Base-by-base conservation (phyloP, 2,888 invertebrate species). In the Callyntrura guangdongensis region DNA sequence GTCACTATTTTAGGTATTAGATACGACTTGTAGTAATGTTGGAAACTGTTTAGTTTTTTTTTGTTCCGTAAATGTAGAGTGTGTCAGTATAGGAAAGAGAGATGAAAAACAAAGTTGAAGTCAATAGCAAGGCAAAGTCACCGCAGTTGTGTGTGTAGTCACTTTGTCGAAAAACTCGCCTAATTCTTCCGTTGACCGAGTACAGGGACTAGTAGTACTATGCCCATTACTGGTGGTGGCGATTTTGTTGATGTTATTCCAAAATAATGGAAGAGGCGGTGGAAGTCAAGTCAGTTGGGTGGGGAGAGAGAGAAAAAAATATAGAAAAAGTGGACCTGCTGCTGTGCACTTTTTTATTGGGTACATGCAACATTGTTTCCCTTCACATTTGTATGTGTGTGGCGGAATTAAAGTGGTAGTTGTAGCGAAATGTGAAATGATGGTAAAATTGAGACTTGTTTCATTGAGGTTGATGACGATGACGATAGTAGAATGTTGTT, bases 151-250 rank as follows among this genome's bases (percentile, higher is more conserved):
- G 25, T 74, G 17, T 79, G 25, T 56, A 79, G n/a, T 59, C 56
- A 25, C 56, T 79, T 56, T 79, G 79, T 27, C 56, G 79, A 79
- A 79, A 79, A 79, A 79, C n/a, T 53, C n/a, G 79, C 79, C 79
- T 79, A 79, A 79, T 79, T 79, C 25, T 56, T 79, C 79, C 56
- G 36, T 27, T n/a, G 6, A 17, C 59, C 53, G 53, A 53, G 36
- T 36, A 36, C 36, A 6, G 6, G 36, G 2, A 36, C 3, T 36
- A 36, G 36, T 53, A n/a, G 2, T 53, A n/a, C 53, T 3, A 53
- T 9, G 12, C 2, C 53, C n/a, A n/a, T n/a, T 53, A n/a, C 53
- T 3, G 53, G 14, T 67, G 22, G 22, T 72, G 36, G 36, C 45
- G 53, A 53, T 47, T 53, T 79, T 59, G 36, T 59, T 45, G 25